These are phyloP conservation scores for Lutjanus argentimaculatus DNA, from an alignment of 2,797 vertebrate genomes.

Conservation along the genomic window DNA sequence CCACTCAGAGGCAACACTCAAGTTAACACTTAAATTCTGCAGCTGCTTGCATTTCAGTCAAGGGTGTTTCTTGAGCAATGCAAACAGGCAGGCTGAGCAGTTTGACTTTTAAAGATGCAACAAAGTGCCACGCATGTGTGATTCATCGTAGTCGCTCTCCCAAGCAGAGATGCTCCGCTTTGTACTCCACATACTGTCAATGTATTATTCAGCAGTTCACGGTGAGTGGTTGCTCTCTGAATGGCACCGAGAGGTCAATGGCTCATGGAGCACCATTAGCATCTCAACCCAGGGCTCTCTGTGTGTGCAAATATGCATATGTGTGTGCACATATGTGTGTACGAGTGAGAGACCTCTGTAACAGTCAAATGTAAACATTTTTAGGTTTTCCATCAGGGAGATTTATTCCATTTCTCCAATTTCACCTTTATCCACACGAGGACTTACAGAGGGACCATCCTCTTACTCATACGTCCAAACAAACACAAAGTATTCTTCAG, in stretches of 20 bases:
- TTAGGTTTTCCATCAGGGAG: constrained; percentile 17
- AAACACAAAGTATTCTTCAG: constrained; percentile 23
- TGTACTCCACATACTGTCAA: constrained; percentile 56
- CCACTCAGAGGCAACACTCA: not conserved
- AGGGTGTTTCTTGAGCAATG: constrained; percentile 25
- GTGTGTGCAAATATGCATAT: constrained; percentile 24
- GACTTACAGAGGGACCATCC: not conserved
- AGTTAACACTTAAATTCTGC: constrained; percentile 25
- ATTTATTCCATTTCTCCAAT: constrained; percentile 37
- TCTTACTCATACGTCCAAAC: constrained; percentile 20
- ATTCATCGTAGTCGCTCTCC: constrained; percentile 41
- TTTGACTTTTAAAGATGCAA: constrained; percentile 60
- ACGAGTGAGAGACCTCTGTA: constrained; percentile 11
- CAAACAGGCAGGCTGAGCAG: constrained; percentile 40
- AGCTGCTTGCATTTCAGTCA: not conserved
- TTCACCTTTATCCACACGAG: constrained; percentile 38
- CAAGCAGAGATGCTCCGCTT: constrained; percentile 49
- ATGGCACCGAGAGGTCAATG: constrained; percentile 70
- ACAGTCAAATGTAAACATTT: constrained; percentile 52
- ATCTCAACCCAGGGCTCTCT: constrained; percentile 47
- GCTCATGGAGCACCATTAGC: constrained; percentile 63
- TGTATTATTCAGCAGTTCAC: constrained; percentile 71
- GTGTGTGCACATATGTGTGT: constrained; percentile 2
- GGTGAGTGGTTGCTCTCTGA: constrained; percentile 55
- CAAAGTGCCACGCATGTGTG: constrained; percentile 41